Evolutionary conservation across 2,113 vertebrate genomes (phyloP).

Genomic region (Haliaeetus leucogaster): DNA sequence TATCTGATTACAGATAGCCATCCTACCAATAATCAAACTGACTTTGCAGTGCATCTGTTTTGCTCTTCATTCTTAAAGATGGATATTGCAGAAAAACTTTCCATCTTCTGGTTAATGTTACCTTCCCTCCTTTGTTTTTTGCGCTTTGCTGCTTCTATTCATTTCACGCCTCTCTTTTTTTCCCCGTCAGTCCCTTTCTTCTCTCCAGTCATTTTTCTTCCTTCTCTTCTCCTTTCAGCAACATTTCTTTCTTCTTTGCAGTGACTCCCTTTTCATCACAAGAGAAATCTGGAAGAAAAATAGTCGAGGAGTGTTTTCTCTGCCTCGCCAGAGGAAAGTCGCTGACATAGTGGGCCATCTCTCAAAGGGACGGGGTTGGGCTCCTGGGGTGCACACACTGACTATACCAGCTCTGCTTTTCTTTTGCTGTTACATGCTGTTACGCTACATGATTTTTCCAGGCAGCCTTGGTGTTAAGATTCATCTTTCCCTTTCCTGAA

Average conservation of each 20-base stretch:
- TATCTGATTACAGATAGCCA: background rate
- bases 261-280: background rate
- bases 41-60: background rate
- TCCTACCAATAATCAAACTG: background rate
- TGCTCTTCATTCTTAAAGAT: background rate
- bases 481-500: background rate
- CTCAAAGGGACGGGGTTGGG: background rate
- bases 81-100: background rate
- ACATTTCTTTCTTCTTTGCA: background rate
- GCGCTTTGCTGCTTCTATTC: background rate
- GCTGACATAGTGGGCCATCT: background rate
- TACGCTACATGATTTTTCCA: background rate
- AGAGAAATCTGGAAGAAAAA: constrained; percentile 15
- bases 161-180: background rate
- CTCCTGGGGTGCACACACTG: background rate
- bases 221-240: background rate
- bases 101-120: background rate
- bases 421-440: background rate
- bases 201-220: background rate
- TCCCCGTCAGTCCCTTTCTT: background rate
- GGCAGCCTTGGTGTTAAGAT: background rate
- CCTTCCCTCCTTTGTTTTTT: background rate
- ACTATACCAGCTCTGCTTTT: background rate
- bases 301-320: background rate
- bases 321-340: background rate